These are phyloP conservation scores for Acanthisitta chloris DNA, from an alignment of 2,113 vertebrate genomes.

Conservation along the genomic window DNA sequence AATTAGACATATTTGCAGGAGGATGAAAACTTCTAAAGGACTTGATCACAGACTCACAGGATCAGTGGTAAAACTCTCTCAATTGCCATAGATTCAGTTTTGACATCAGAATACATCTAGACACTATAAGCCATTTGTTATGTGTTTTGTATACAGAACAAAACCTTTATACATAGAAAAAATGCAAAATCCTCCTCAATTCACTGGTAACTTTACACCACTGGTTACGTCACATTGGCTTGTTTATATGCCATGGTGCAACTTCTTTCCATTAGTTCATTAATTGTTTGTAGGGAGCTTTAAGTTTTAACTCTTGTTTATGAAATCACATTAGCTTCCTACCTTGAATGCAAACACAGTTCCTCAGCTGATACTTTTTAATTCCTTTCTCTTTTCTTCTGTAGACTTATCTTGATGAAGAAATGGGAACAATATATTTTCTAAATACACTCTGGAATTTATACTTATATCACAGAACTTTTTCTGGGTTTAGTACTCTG, in stretches of 20 bases:
- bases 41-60: background rate
- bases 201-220: background rate
- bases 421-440: background rate
- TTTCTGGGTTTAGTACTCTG: background rate
- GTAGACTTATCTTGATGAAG: background rate
- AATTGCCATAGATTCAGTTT: background rate
- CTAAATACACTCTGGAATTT: background rate
- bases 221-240: background rate
- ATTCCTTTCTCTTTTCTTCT: background rate
- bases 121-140: background rate
- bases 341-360: background rate
- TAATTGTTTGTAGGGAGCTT: background rate
- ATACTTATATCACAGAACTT: background rate
- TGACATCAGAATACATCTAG: background rate
- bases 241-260: rapidly evolving
- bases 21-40: background rate
- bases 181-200: background rate
- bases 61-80: rapidly evolving
- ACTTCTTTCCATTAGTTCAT: background rate
- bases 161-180: background rate
- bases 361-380: background rate
- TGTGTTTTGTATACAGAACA: background rate
- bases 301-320: background rate
- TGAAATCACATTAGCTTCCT: background rate
- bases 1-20: background rate